Evolutionary conservation across 92 coral and sea anemone genomes (phyloP), one percentile per base, ranked within the genome.

Genomic region (Muricea muricata): DNA sequence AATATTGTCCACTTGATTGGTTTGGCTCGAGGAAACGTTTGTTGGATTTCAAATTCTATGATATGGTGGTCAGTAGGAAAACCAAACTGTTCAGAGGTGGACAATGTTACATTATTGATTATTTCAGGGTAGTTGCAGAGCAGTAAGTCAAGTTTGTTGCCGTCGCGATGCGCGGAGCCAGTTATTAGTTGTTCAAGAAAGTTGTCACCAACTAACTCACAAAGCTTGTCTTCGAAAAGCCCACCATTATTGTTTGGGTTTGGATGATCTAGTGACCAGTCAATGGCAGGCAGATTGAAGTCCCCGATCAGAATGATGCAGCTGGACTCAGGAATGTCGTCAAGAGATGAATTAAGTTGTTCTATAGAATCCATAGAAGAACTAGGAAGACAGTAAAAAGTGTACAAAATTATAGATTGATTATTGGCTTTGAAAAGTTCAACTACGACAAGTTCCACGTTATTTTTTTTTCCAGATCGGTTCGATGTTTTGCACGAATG

Each of bases 271-370:
- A n/a, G n/a, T 17, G 87, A 58, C 93, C 90, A 90, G 55, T 65
- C 73, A 30, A 90, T 25, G 5, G 66, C 41, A 17, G 90, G 90
- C n/a, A n/a, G n/a, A n/a, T n/a, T n/a, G n/a, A n/a, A n/a, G n/a
- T n/a, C n/a, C n/a, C n/a, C n/a, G n/a, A 89, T 71, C 55, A 79
- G 50, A 29, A 85, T 26, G n/a, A 80, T 23, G 61, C 89, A 85
- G 40, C 54, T 76, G 18, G 87, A 85, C 63, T 89, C 92, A 14
- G 35, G 9, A 57, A 55, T 79, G 25, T 58, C 31, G n/a, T 41
- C 50, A 35, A 89, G 58, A 6, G 84, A 89, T 7, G 18, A 32
- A 71, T 13, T 52, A 4, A 39, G 45, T 4, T 39, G 45, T 4
- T 5, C 5, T 4, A 39, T 5, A 39, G 65, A 56, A 6, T 56